Evolutionary conservation across 2,113 vertebrate species (phyloP), one percentile per base, ranked within the genome.

Genomic region (Diglossa brunneiventris): DNA sequence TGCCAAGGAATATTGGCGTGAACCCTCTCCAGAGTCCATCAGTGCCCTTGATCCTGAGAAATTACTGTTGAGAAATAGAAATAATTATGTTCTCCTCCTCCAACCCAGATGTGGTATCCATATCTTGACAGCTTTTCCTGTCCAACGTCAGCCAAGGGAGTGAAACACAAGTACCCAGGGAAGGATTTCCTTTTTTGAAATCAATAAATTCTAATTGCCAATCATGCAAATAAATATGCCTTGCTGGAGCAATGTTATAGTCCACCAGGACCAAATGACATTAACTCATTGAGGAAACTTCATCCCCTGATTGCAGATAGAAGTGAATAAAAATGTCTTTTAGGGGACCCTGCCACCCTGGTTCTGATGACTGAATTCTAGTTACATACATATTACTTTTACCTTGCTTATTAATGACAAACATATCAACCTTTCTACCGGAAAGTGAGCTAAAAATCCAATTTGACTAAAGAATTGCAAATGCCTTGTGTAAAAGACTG

Each of bases 361-460:
- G 11, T 80, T 86, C 64, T 90, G 64, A 55, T 91, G 83, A 85
- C 18, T 93, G 52, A 92, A 95, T 93, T 92, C 79, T 95, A 96
- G 94, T 96, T 78, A 61, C 14, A 41, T 24, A 69, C 58, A 67
- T 88, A 88, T 88, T 95, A 76, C 41, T 95, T 94, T 83, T 84
- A 73, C 70, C 28, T 35, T 81, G 62, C 67, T 97, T 97, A 93
- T 92, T 96, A 97, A 96, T 92, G 87, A 80, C 91, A 95, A 96
- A 88, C 78, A 58, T 91, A 92, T 79, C 94, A 96, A 95, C 64
- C 53, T 95, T 90, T 93, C 91, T 78, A 94, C 90, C 6, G 28
- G 97, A 97, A 97, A 98, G 97, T 97, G 95, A 98, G 98, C 86
- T 97, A 97, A 98, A 97, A 97, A 98, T 97, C 97, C 97, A 98